Evolutionary conservation across 2,888 invertebrate species (phyloP).

Genomic region (Cataglyphis altisquamis): DNA sequence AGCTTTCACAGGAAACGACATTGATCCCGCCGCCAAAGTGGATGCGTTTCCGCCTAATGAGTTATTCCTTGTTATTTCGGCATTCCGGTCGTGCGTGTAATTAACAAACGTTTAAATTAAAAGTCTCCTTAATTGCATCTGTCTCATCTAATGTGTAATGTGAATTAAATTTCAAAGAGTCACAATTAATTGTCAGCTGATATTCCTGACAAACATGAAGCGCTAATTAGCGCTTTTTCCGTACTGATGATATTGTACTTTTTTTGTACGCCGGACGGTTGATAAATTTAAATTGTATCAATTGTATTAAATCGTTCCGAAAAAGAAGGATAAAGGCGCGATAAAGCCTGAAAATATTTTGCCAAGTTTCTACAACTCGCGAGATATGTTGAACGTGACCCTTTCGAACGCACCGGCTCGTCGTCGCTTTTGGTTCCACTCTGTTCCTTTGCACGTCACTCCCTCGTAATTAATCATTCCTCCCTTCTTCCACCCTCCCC

Average conservation of each 20-base stretch:
- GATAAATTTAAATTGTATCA: conserved; percentile 10
- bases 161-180: background rate
- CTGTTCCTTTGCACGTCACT: conserved; percentile 81
- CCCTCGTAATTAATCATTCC: conserved; percentile 85
- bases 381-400: conserved; percentile 42
- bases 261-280: background rate
- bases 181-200: background rate
- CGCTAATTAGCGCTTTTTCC: background rate
- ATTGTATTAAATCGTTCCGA: conserved; percentile 6
- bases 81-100: background rate
- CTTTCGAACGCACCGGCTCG: conserved; percentile 54
- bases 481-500: conserved; percentile 65
- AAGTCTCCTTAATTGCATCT: background rate
- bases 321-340: background rate
- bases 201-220: background rate
- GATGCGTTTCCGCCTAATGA: background rate
- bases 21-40: conserved; percentile 23
- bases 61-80: conserved; percentile 6
- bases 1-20: conserved; percentile 26
- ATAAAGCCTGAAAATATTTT: conserved; percentile 13
- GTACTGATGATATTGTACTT: background rate
- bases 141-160: background rate
- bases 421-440: conserved; percentile 67
- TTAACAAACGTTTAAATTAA: background rate
- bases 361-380: conserved; percentile 46